Evolutionary conservation across 2,113 vertebrate species (phyloP).

Genomic region (Gobiocypris rarus): DNA sequence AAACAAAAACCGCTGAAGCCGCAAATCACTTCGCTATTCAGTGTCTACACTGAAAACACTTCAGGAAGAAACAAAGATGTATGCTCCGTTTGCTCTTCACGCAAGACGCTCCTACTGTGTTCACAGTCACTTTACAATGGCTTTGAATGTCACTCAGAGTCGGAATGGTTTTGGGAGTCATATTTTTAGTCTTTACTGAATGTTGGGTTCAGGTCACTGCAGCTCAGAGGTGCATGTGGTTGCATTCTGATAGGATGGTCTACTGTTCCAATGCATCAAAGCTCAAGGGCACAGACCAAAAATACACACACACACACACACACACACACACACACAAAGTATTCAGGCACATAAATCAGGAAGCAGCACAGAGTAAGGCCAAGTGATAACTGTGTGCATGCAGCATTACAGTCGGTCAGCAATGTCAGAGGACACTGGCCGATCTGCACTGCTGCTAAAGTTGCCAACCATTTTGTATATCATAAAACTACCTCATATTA

Average conservation of each 20-base stretch:
- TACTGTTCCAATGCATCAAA: constrained; percentile 34
- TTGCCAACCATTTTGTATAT: not conserved
- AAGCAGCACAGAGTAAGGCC: constrained; percentile 28
- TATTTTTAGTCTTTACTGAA: constrained; percentile 7
- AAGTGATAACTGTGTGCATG: constrained; percentile 29
- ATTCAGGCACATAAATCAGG: constrained; percentile 40
- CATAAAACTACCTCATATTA: not conserved
- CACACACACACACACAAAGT: not conserved
- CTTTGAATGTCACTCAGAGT: not conserved
- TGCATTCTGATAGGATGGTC: constrained; percentile 41
- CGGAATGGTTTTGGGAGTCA: not conserved
- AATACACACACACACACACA: constrained; percentile 9
- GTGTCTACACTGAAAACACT: not conserved
- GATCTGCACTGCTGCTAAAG: not conserved
- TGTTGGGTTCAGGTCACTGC: constrained; percentile 7
- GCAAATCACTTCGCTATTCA: not conserved
- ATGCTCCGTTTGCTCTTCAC: not conserved
- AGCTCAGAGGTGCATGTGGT: constrained; percentile 32
- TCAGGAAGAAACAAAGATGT: not conserved
- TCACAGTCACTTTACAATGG: not conserved
- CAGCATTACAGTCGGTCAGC: constrained; percentile 50
- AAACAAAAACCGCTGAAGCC: not conserved
- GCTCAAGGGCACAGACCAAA: constrained; percentile 42
- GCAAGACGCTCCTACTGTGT: not conserved
- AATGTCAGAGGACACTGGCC: constrained; percentile 41